These are phyloP conservation scores for Phragmatobia fuliginosa DNA, from an alignment of 2,888 invertebrate species.

Conservation along the genomic window DNA sequence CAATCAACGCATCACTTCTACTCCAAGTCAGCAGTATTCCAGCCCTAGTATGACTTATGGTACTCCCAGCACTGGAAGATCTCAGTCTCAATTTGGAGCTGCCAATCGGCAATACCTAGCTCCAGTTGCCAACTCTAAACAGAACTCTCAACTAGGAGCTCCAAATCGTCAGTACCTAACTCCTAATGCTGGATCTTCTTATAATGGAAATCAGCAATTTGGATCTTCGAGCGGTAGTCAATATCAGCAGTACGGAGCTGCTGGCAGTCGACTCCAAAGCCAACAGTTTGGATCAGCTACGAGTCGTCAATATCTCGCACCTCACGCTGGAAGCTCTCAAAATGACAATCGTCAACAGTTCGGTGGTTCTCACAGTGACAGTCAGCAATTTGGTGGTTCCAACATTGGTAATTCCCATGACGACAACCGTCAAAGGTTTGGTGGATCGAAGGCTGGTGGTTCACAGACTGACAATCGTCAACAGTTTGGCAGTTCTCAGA, in stretches of 20 bases:
- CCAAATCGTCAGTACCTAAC: constrained; percentile 16
- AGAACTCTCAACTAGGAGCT: constrained; percentile 13
- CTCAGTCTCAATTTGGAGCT: constrained; percentile 48
- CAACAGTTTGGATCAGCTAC: not conserved
- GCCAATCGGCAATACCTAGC: constrained; percentile 75
- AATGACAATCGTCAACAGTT: constrained; percentile 4
- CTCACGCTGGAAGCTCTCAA: constrained; percentile 5
- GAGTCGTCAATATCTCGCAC: constrained; percentile 15
- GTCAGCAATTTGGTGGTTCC: not conserved
- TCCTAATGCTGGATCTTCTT: constrained; percentile 28
- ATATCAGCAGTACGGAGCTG: constrained; percentile 9
- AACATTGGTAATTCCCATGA: not conserved
- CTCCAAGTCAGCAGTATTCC: constrained; percentile 44
- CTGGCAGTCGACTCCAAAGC: not conserved
- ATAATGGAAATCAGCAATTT: constrained; percentile 51
- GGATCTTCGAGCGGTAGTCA: not conserved
- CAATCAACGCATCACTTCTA: constrained; percentile 25
- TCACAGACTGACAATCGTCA: constrained; percentile 2
- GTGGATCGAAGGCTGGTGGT: not conserved
- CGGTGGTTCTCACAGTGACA: constrained; percentile 6
- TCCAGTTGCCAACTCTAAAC: constrained; percentile 64
- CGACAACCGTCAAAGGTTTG: not conserved
- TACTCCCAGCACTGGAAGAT: constrained; percentile 27
- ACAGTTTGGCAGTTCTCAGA: not conserved
- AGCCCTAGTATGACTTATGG: constrained; percentile 55